Conservation (phyloP, 2,888 invertebrate species). For the Sinodicranocentrus sp. region DNA sequence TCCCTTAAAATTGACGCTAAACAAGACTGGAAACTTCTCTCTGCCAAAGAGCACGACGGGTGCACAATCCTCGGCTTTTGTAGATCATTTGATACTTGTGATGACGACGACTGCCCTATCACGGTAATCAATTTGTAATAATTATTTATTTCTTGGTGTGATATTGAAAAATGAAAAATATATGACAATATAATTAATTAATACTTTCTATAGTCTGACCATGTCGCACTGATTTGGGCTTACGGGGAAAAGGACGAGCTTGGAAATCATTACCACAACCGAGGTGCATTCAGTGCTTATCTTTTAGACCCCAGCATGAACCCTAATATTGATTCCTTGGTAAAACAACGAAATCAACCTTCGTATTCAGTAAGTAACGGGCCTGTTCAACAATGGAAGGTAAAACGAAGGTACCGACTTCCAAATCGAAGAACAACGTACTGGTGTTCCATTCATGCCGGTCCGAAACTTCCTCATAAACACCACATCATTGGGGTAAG, state of each 20-base stretch:
- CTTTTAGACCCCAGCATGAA: constrained; percentile 22
- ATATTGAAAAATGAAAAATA: background rate
- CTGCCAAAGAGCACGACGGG: background rate
- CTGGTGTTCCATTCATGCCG: constrained; percentile 43
- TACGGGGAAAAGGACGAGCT: constrained; percentile 29
- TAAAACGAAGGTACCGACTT: background rate
- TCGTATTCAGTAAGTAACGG: no score
- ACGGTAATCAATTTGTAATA: background rate
- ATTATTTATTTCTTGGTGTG: background rate
- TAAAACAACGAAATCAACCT: background rate
- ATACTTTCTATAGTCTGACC: constrained; percentile 11
- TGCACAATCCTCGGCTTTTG: constrained; percentile 13
- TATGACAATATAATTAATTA: no score
- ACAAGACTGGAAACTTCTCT: constrained; percentile 18
- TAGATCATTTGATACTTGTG: constrained; percentile 35
- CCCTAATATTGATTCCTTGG: constrained; percentile 8
- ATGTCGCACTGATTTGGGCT: constrained; percentile 42
- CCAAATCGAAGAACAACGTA: constrained; percentile 33
- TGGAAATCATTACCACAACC: constrained; percentile 34
- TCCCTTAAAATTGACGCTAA: background rate
- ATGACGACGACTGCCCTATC: constrained; percentile 13
- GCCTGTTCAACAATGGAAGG: background rate
- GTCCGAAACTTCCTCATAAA: constrained; percentile 23
- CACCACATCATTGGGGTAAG: constrained; percentile 43
- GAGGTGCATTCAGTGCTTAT: constrained; percentile 18